A percentile compares a stretch with the other conserved stretches of the same genome.
Conservation (phyloP, 1,140 invertebrate genomes). For the Tyrophagus putrescentiae region DNA sequence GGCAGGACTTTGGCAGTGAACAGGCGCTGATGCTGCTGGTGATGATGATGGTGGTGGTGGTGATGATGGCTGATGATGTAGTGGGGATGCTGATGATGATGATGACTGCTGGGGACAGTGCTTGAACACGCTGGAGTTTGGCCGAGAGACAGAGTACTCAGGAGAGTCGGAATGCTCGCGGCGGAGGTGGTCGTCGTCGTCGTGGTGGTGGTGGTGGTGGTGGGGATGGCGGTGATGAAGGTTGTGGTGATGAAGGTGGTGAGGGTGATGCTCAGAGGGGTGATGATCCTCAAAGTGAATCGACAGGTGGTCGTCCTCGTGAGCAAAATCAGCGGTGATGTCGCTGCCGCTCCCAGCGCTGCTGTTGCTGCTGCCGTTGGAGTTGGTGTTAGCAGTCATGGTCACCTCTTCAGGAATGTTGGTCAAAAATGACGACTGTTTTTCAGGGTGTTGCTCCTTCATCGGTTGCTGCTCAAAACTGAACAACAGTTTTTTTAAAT, state of each 20-base stretch:
- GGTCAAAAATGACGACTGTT: not conserved
- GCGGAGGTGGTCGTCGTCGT: not conserved
- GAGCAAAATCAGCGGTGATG: slow-evolving; percentile 10
- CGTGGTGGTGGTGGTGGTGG: slow-evolving; percentile 12
- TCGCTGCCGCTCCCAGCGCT: too few species aligned
- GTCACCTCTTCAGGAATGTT: not conserved
- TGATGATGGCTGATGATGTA: too few species aligned
- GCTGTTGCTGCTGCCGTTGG: too few species aligned
- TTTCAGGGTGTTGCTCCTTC: not conserved
- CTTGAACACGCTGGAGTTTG: not conserved
- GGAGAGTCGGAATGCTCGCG: not conserved
- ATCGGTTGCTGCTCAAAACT: not conserved
- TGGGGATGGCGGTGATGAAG: slow-evolving; percentile 9
- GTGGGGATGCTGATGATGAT: too few species aligned
- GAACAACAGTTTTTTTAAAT: too few species aligned
- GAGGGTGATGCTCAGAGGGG: slow-evolving; percentile 1
- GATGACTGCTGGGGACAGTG: not conserved
- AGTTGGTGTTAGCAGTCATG: slow-evolving; percentile 3
- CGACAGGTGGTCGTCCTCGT: not conserved
- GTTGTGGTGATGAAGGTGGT: slow-evolving; percentile 8
- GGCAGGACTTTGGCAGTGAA: slow-evolving; percentile 21
- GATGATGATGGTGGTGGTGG: not conserved
- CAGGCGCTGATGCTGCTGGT: slow-evolving; percentile 12
- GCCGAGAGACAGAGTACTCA: not conserved
- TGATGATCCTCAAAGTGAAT: slow-evolving; percentile 6